These are phyloP conservation scores for Calliphora vomitoria DNA, from an alignment of 2,888 invertebrate species.

Conservation along the genomic window DNA sequence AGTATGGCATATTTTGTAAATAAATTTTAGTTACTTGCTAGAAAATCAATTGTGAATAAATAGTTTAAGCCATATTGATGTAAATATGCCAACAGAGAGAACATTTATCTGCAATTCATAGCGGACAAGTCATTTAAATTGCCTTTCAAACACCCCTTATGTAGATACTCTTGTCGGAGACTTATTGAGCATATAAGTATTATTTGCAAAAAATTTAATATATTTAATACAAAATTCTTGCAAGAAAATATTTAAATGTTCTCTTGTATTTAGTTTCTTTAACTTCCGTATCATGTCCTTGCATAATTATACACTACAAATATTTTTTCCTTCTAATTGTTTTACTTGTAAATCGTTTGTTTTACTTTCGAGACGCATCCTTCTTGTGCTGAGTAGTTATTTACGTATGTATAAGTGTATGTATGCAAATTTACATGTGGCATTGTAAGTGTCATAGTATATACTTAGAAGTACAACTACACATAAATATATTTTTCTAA, in stretches of 20 bases:
- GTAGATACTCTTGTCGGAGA: not conserved
- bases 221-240: too few species aligned
- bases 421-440: conserved; percentile 14
- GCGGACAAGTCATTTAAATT: too few species aligned
- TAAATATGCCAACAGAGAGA: too few species aligned
- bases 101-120: too few species aligned
- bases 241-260: not conserved
- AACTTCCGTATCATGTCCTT: conserved; percentile 62
- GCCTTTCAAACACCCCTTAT: too few species aligned
- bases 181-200: too few species aligned
- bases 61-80: too few species aligned
- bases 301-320: conserved; percentile 58
- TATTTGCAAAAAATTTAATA: not conserved
- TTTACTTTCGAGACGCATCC: conserved; percentile 53
- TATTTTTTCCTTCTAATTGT: conserved; percentile 48
- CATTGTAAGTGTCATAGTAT: conserved; percentile 39
- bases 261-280: not conserved
- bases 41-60: too few species aligned
- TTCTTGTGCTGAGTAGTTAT: conserved; percentile 27
- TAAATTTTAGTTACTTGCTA: too few species aligned
- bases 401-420: not conserved
- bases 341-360: conserved; percentile 60
- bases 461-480: not conserved
- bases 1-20: not conserved
- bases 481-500: conserved; percentile 48